Conservation (phyloP, 2,797 vertebrate genomes). For the Luscinia luscinia region DNA sequence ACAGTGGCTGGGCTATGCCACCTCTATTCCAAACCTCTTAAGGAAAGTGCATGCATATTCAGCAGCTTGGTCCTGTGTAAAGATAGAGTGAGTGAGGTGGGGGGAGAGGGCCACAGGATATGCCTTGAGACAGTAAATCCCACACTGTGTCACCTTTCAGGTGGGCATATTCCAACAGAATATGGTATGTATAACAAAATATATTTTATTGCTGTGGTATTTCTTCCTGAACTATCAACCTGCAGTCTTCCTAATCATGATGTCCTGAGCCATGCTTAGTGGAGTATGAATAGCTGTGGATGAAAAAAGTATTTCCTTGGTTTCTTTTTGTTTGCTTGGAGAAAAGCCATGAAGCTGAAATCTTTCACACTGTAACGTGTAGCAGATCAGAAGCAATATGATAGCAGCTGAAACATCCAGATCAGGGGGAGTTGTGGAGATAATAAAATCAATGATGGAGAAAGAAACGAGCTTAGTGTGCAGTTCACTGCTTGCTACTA, state of each 20-base stretch:
- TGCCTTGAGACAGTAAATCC: not conserved
- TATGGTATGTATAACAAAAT: not conserved
- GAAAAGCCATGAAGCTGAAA: not conserved
- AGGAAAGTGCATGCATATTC: not conserved
- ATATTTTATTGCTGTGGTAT: not conserved
- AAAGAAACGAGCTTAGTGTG: constrained; percentile 15
- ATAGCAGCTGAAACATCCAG: constrained; percentile 20
- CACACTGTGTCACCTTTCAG: not conserved
- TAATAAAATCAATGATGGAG: constrained; percentile 41
- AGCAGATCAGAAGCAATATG: constrained; percentile 12
- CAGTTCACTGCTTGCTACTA: not conserved
- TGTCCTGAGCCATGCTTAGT: not conserved
- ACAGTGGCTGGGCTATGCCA: not conserved
- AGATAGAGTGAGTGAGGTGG: not conserved
- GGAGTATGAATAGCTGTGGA: not conserved
- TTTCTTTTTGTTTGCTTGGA: constrained; percentile 18
- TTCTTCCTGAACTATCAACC: not conserved
- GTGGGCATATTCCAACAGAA: not conserved
- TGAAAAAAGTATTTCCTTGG: not conserved
- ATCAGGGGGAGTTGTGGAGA: not conserved
- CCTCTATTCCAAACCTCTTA: not conserved
- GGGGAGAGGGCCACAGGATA: not conserved
- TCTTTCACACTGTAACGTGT: not conserved
- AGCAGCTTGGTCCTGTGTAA: not conserved
- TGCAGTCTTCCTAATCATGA: not conserved